Base-by-base conservation (phyloP, 2,113 vertebrate genomes). In the Rhynchomys soricoides region DNA sequence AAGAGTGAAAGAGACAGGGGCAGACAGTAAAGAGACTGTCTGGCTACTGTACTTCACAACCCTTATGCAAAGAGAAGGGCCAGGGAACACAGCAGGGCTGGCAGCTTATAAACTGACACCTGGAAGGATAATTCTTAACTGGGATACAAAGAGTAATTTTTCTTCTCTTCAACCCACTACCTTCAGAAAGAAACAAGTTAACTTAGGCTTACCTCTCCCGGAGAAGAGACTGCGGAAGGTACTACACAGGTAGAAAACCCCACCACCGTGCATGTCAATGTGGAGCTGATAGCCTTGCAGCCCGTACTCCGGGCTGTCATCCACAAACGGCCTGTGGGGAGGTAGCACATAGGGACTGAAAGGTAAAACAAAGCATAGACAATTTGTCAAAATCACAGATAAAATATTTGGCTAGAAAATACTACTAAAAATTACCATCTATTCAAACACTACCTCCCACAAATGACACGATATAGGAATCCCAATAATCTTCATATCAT, bases 231-330 rank as follows among this genome's bases (percentile, higher is more conserved):
- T 95, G 43, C 85, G 96, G 94, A 99, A 99, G 3, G 98, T 98
- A 64, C 92, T 97, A 85, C 99, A 99, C 89, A 99, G 97, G 94
- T 98, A 99, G 92, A 96, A 96, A 73, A 95, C 92, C 50, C 21
- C 98, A 40, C 98, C 98, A 89, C 98, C 98, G 29, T 99, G 99
- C 87, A 99, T 98, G 78, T 98, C 98, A 40, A 99, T 96, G 88
- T 99, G 99, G 55, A 99, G 98, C 3, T 92, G 97, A 98, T 99
- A 99, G 93, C 98, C 98, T 97, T 99, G 99, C 94, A 99, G 98
- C 94, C 99, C 99, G 17, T 99, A 98, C 55, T 99, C 98, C 0
- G 98, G 98, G 97, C 98, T 99, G 96, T 99, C 99, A 97, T 99
- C 99, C 93, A 98, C 75, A 24, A 98, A 37, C 4, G 99, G 97